Conservation (phyloP, 2,888 invertebrate species). For the Chymomyza caudatula region DNA sequence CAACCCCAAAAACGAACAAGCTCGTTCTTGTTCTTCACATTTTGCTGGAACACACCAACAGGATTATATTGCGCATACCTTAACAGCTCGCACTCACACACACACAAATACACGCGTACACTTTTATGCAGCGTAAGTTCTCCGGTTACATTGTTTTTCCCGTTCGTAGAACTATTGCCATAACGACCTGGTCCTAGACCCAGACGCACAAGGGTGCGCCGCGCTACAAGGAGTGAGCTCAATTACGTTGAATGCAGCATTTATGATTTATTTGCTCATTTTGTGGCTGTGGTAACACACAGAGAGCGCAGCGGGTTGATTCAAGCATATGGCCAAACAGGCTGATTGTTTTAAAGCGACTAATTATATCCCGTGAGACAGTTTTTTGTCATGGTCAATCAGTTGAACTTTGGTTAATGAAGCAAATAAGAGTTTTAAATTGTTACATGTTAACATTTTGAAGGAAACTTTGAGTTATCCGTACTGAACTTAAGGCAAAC, state of each 20-base stretch:
- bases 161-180: constrained; percentile 43
- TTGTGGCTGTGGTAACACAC: constrained; percentile 40
- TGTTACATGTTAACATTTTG: too few species aligned
- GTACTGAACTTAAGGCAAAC: too few species aligned
- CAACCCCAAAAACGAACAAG: constrained; percentile 31
- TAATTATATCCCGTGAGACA: constrained; percentile 58
- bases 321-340: constrained; percentile 47
- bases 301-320: constrained; percentile 14
- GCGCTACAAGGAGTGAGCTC: constrained; percentile 37
- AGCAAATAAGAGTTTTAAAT: neutral
- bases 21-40: neutral
- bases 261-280: constrained; percentile 71
- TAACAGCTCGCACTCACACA: constrained; percentile 4
- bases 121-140: neutral
- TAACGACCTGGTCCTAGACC: constrained; percentile 45
- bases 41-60: constrained; percentile 21
- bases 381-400: constrained; percentile 26
- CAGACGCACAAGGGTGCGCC: constrained; percentile 28
- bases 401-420: constrained; percentile 27
- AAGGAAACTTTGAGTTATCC: too few species aligned
- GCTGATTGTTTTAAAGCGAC: constrained; percentile 48
- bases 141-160: constrained; percentile 54
- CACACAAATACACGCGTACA: constrained; percentile 55
- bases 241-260: constrained; percentile 61
- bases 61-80: constrained; percentile 30